Percentiles rank a stretch among this genome's conserved stretches.
Evolutionary conservation across 2,113 vertebrate species (phyloP).

Genomic region (Otis tarda): DNA sequence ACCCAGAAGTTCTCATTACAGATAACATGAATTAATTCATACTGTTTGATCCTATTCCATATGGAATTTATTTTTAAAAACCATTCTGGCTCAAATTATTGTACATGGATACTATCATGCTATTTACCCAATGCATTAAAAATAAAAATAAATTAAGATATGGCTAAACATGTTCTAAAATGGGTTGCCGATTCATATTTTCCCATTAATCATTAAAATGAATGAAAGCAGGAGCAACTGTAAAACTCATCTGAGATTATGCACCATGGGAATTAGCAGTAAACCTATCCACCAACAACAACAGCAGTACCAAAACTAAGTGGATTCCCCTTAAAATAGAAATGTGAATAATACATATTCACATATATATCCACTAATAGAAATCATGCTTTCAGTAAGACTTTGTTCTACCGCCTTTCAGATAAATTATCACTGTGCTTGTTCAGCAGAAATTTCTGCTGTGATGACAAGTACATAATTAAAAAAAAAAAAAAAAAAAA

Average conservation of each 20-base stretch:
- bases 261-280: neutral
- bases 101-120: neutral
- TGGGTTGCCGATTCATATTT: fast-evolving
- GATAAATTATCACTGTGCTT: neutral
- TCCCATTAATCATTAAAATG: neutral
- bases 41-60: neutral
- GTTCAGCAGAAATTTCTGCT: neutral
- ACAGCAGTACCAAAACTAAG: neutral
- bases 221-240: neutral
- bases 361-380: fast-evolving
- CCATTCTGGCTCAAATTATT: fast-evolving
- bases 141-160: neutral
- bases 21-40: neutral
- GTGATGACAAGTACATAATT: neutral
- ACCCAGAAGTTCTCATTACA: fast-evolving
- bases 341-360: fast-evolving
- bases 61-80: neutral
- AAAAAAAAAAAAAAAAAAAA: neutral
- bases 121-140: neutral
- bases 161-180: fast-evolving
- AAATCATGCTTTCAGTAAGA: neutral
- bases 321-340: fast-evolving
- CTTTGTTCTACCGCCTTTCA: neutral
- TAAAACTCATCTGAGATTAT: neutral
- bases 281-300: neutral